phyloP scores from a whole-genome alignment of 2,888 invertebrate genomes.

The Brachyptera putata region DNA sequence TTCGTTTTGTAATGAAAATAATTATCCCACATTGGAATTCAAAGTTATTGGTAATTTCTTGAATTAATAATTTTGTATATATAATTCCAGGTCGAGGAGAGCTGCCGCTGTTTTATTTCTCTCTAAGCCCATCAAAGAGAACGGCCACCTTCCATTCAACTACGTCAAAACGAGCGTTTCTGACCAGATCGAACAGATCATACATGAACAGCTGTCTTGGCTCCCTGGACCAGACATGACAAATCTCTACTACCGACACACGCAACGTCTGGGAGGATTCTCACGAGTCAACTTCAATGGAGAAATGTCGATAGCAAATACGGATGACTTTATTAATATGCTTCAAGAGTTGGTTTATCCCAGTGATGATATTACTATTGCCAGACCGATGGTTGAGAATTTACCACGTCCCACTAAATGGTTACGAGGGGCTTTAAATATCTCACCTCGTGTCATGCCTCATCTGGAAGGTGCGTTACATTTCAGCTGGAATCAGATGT shows the following conservation, averaged over 20 bases:
- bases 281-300: constrained; percentile 20
- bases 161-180: constrained; percentile 9
- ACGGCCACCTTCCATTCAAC: constrained; percentile 22
- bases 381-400: constrained; percentile 24
- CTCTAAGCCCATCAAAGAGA: constrained; percentile 32
- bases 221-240: background rate
- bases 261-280: constrained; percentile 22
- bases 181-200: constrained; percentile 20
- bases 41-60: too few species aligned
- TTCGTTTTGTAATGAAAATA: too few species aligned
- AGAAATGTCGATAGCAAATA: constrained; percentile 28
- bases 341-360: constrained; percentile 23
- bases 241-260: constrained; percentile 26
- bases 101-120: constrained; percentile 35
- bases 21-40: too few species aligned
- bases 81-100: constrained; percentile 30
- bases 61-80: too few species aligned
- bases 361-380: constrained; percentile 4
- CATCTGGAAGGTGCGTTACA: constrained; percentile 28
- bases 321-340: constrained; percentile 18
- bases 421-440: constrained; percentile 26
- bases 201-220: constrained; percentile 24
- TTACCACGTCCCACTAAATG: constrained; percentile 23
- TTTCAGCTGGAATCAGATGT: constrained; percentile 14
- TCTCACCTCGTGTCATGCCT: constrained; percentile 22